Evolutionary conservation across 1,140 invertebrate species (phyloP).

Genomic region (Diuraphis noxia): DNA sequence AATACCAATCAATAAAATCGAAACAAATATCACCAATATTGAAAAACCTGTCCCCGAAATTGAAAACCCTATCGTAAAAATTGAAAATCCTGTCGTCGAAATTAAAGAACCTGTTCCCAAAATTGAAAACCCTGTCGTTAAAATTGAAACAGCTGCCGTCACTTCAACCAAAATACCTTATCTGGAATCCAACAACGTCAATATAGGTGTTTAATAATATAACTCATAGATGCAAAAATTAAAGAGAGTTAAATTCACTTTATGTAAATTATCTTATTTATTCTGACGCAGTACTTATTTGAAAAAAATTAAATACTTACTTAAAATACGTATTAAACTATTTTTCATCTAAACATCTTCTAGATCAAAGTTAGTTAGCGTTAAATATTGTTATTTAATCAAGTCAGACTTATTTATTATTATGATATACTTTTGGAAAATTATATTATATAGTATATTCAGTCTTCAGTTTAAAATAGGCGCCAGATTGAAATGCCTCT

Average conservation of each 20-base stretch:
- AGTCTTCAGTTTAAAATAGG: background rate
- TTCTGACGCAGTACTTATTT: background rate
- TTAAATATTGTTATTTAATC: background rate
- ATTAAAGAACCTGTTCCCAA: no score
- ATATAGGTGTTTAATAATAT: background rate
- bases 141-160: no score
- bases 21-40: background rate
- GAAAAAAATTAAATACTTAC: background rate
- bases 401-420: background rate
- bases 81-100: no score
- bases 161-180: background rate
- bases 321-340: background rate
- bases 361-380: background rate
- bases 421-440: background rate
- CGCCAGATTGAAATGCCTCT: constrained; percentile 15
- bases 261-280: background rate
- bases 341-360: background rate
- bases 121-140: no score
- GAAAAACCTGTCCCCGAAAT: background rate
- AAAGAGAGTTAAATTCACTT: background rate
- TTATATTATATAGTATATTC: background rate
- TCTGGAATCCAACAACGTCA: background rate
- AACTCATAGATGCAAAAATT: background rate
- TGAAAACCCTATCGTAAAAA: no score
- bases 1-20: background rate